phyloP scores from a whole-genome alignment of 2,113 vertebrate genomes.

The Rhabdomys dilectus region DNA sequence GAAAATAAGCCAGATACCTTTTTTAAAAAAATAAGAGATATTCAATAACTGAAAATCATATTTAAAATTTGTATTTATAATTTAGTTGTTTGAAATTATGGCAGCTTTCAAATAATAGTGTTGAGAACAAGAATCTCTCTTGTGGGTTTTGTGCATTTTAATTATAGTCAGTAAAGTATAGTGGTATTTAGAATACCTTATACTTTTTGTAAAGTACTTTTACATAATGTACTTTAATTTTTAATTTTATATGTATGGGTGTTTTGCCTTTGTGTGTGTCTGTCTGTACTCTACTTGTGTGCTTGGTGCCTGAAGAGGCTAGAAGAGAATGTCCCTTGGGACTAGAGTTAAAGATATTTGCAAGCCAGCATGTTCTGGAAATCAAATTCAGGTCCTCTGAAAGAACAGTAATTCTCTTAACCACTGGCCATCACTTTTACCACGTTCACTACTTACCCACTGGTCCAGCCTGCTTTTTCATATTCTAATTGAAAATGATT shows the following conservation, averaged over 20 bases:
- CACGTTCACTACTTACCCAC: not conserved
- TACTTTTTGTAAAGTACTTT: conserved; percentile 20
- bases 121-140: not conserved
- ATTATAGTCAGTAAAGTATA: not conserved
- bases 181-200: not conserved
- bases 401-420: not conserved
- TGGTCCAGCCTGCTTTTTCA: not conserved
- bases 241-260: not conserved
- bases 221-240: not conserved
- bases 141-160: not conserved
- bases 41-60: not conserved
- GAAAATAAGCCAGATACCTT: not conserved
- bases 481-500: not conserved
- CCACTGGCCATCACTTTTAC: not conserved
- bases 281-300: not conserved
- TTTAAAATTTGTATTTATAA: conserved; percentile 36
- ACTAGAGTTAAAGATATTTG: not conserved
- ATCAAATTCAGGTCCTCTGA: not conserved
- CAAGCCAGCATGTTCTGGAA: not conserved
- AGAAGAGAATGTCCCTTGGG: not conserved
- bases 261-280: not conserved
- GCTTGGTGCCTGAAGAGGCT: not conserved
- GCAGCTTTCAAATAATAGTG: conserved; percentile 23
- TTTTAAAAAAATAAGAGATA: not conserved
- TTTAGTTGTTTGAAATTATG: not conserved